Evolutionary conservation across 2,888 invertebrate genomes (phyloP).

Genomic region (Marasmarcha lunaedactyla): DNA sequence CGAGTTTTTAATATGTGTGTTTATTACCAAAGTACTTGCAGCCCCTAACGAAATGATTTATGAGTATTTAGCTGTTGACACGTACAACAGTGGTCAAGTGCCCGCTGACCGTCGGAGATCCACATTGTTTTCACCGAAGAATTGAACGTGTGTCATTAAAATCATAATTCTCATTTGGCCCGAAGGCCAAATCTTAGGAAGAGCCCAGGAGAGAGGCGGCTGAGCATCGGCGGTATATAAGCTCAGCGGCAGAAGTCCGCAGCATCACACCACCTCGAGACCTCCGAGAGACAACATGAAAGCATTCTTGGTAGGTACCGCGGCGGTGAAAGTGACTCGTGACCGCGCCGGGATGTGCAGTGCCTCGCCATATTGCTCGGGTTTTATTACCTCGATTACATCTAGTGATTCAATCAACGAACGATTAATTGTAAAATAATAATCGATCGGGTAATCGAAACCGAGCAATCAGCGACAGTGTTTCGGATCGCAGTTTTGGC

Average conservation of each 20-base stretch:
- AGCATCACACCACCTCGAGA: conserved; percentile 64
- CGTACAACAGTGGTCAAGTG: no score
- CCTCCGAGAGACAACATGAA: conserved; percentile 68
- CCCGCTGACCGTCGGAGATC: conserved; percentile 34
- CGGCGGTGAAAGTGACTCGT: conserved; percentile 58
- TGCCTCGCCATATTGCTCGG: conserved; percentile 30
- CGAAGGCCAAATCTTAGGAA: conserved; percentile 69
- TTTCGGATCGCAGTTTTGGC: conserved; percentile 19
- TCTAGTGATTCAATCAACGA: conserved; percentile 14
- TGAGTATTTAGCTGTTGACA: no score
- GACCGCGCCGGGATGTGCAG: conserved; percentile 24
- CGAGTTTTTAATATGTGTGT: no score
- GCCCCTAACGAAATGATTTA: no score
- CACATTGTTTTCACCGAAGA: conserved; percentile 64
- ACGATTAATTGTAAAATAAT: background rate
- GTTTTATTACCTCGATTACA: conserved; percentile 19
- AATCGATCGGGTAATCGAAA: conserved; percentile 23
- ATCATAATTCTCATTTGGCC: conserved; percentile 64
- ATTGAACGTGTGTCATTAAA: conserved; percentile 64
- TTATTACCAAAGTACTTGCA: no score
- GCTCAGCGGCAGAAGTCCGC: conserved; percentile 38
- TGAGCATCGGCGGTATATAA: conserved; percentile 52
- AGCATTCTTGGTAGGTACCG: conserved; percentile 69
- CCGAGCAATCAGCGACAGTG: conserved; percentile 23
- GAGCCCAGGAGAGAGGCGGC: conserved; percentile 65